Evolutionary conservation across 2,797 vertebrate genomes (phyloP), one percentile per base, ranked within the genome.

Genomic region (Moxostoma hubbsi): DNA sequence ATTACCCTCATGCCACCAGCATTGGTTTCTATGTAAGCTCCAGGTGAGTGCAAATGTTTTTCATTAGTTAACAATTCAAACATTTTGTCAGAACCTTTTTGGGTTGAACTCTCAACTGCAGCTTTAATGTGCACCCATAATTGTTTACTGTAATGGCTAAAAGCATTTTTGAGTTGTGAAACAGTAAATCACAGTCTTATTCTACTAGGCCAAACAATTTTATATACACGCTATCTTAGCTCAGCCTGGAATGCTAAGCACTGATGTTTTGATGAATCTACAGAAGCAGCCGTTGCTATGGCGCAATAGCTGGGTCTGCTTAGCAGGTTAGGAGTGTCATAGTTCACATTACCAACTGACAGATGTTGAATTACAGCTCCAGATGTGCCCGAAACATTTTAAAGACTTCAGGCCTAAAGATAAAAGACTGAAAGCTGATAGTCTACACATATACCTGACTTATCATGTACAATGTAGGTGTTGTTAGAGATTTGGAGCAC

Each of bases 351-450:
- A 80, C 61, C 5, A 24, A 57, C 77, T 77, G 75, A 72, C 75
- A 81, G 51, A 8, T 7, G 55, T 45, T 83, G 80, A 82, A 45
- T 83, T 81, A 85, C 15, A n/a, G 58, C 65, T 74, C 80, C 80
- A 81, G 83, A 85, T 85, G 83, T 62, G 67, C 58, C 57, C 62
- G 57, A 79, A 81, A 83, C 64, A 73, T 79, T 79, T 71, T 53
- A 70, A 75, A 75, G 75, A 64, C 69, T 72, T 9, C 11, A 36
- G 10, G 58, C 51, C 73, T 57, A 47, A 9, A 59, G 18, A 77
- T 12, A 70, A 53, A 53, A 45, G 50, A 51, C 15, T 68, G 43
- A 46, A 74, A 55, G 24, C 16, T 66, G 59, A 57, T 57, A 66
- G 53, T 59, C 57, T 59, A 1, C 57, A 18, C 5, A 59, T 2